phyloP scores from a whole-genome alignment of 2,797 vertebrate species.

The Emydoidea blandingii region DNA sequence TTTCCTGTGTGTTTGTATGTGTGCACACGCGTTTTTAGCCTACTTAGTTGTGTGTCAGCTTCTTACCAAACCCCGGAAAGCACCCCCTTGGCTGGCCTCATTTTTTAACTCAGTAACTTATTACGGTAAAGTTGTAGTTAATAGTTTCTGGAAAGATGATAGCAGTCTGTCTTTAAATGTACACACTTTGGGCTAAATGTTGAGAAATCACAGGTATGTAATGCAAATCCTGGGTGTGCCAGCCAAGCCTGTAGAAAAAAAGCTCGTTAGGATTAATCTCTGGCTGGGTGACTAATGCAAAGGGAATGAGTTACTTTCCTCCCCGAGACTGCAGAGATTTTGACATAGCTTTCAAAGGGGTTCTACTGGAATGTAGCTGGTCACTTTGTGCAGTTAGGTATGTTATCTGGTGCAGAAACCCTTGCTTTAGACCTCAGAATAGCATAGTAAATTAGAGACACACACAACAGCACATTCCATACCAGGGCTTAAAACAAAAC shows the following conservation, averaged over 20 bases:
- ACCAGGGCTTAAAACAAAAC: conserved; percentile 62
- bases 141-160: conserved; percentile 78
- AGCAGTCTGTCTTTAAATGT: conserved; percentile 71
- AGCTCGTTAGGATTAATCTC: conserved; percentile 80
- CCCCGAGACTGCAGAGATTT: conserved; percentile 61
- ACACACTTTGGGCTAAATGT: conserved; percentile 74
- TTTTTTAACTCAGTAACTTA: conserved; percentile 66
- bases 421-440: conserved; percentile 41
- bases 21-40: conserved; percentile 13
- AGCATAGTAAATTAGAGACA: conserved; percentile 23
- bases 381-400: conserved; percentile 63
- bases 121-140: conserved; percentile 75
- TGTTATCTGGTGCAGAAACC: conserved; percentile 15
- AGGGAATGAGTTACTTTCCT: conserved; percentile 74
- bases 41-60: conserved; percentile 38
- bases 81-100: conserved; percentile 55
- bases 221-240: conserved; percentile 80
- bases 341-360: conserved; percentile 64
- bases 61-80: conserved; percentile 36
- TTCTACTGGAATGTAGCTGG: conserved; percentile 65
- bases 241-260: conserved; percentile 66
- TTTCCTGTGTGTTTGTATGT: background rate
- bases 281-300: conserved; percentile 77
- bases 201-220: conserved; percentile 82
- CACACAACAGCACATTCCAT: conserved; percentile 58